A percentile compares a stretch with the other conserved stretches of the same genome.
Conservation (phyloP, 2,797 vertebrate species). For the Pampus argenteus region DNA sequence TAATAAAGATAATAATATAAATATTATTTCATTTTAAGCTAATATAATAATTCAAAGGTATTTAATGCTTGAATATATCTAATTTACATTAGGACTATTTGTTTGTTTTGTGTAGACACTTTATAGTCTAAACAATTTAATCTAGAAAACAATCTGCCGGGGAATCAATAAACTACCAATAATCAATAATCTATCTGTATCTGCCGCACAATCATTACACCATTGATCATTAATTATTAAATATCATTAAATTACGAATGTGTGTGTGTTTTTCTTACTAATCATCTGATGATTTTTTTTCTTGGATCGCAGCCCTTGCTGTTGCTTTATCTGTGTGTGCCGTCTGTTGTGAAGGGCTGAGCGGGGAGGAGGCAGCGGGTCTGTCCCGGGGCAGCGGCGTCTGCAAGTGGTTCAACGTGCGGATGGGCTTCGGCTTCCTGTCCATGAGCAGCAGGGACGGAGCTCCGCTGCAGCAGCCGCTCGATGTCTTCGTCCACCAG, state of each 20-base stretch:
- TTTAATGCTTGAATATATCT: not conserved
- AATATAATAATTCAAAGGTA: too few species aligned
- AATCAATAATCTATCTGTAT: too few species aligned
- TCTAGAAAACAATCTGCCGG: not conserved
- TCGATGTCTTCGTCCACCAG: constrained; percentile 96
- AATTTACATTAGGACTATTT: not conserved
- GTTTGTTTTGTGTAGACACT: too few species aligned
- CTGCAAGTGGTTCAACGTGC: constrained; percentile 96
- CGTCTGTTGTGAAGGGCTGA: constrained; percentile 58
- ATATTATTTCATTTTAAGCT: too few species aligned
- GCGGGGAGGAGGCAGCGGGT: constrained; percentile 80
- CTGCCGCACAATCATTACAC: not conserved
- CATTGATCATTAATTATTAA: too few species aligned
- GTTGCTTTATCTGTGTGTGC: not conserved
- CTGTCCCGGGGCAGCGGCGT: constrained; percentile 87
- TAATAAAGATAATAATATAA: not conserved
- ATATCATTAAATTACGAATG: not conserved
- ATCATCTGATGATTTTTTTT: too few species aligned
- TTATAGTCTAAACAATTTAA: not conserved
- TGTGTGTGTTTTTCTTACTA: not conserved
- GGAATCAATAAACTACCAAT: not conserved
- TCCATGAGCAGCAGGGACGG: constrained; percentile 92
- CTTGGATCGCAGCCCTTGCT: not conserved
- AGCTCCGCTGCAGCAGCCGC: constrained; percentile 84
- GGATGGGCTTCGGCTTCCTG: constrained; percentile 96